Evolutionary conservation across 2,888 invertebrate species (phyloP), one percentile per base, ranked within the genome.

Genomic region (Ornithoptera priamus): DNA sequence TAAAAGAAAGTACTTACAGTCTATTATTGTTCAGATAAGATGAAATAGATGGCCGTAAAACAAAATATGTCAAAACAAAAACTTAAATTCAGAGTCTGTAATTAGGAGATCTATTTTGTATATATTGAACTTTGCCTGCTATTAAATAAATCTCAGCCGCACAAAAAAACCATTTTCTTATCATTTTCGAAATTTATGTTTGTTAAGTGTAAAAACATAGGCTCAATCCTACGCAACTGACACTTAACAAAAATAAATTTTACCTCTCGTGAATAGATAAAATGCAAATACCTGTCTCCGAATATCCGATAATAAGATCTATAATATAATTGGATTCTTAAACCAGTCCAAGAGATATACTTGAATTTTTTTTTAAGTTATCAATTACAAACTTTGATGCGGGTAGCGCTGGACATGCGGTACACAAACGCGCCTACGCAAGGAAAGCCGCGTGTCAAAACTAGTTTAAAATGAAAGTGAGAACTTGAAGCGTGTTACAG

Each of bases 391-490:
- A 15, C 39, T 24, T 24, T 24, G 53, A n/a, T 63, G 53, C 63
- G 53, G 39, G 59, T 65, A 56, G 36, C 57, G n/a, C 57, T 36
- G 68, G 64, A 71, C 42, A 60, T 42, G 57, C 24, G 63, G n/a
- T 64, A 60, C 63, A 58, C 58, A 68, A 68, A 68, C 30, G 59
- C 68, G 50, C 70, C 70, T 57, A 71, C 67, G 66, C 71, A 70
- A 72, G 76, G 65, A 74, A 73, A 72, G 70, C 75, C 70, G 63
- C 65, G 66, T 70, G 70, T 30, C 30, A 62, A 66, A 76, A 76
- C 76, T 74, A 76, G 76, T 76, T 76, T 75, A 71, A 71, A 74
- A 76, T 73, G 76, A 75, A 76, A 76, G 72, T 73, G 76, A 75
- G 72, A 75, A 72, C 68, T 69, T 68, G 68, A 67, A 73, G 73